phyloP scores from a whole-genome alignment of 2,797 vertebrate species.

The Naso thynnoides region DNA sequence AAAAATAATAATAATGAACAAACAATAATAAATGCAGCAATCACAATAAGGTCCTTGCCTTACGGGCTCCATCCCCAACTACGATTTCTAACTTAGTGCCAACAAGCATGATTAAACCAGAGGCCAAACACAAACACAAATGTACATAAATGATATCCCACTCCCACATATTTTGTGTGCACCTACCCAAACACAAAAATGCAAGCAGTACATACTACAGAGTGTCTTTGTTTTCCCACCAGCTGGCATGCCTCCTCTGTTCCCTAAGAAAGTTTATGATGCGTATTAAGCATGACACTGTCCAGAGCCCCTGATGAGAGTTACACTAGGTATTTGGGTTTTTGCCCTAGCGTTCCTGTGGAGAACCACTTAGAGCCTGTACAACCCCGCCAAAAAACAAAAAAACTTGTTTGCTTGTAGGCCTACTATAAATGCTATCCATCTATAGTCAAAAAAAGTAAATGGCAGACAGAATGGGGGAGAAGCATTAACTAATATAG shows the following conservation, averaged over 20 bases:
- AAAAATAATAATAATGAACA: too few species aligned
- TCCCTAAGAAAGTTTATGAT: constrained; percentile 69
- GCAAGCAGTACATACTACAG: constrained; percentile 24
- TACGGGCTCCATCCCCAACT: too few species aligned
- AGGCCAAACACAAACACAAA: constrained; percentile 10
- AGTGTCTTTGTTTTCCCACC: constrained; percentile 61
- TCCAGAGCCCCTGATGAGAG: constrained; percentile 55
- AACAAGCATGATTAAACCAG: neutral
- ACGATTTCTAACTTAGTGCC: too few species aligned
- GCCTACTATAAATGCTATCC: constrained; percentile 39
- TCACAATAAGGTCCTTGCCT: too few species aligned
- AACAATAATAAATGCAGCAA: too few species aligned
- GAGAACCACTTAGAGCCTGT: constrained; percentile 18
- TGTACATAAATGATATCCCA: neutral
- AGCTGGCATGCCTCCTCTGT: constrained; percentile 37
- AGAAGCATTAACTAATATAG: too few species aligned
- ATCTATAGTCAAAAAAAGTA: constrained; percentile 34
- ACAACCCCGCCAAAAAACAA: too few species aligned
- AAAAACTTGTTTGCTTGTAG: constrained; percentile 42
- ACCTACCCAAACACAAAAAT: constrained; percentile 36
- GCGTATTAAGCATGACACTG: constrained; percentile 55
- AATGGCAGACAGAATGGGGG: constrained; percentile 36
- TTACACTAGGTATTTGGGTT: constrained; percentile 50
- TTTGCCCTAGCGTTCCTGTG: constrained; percentile 26
- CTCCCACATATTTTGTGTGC: constrained; percentile 23